Evolutionary conservation across 2,113 vertebrate species (phyloP), one percentile per base, ranked within the genome.

Genomic region (Eira barbara): DNA sequence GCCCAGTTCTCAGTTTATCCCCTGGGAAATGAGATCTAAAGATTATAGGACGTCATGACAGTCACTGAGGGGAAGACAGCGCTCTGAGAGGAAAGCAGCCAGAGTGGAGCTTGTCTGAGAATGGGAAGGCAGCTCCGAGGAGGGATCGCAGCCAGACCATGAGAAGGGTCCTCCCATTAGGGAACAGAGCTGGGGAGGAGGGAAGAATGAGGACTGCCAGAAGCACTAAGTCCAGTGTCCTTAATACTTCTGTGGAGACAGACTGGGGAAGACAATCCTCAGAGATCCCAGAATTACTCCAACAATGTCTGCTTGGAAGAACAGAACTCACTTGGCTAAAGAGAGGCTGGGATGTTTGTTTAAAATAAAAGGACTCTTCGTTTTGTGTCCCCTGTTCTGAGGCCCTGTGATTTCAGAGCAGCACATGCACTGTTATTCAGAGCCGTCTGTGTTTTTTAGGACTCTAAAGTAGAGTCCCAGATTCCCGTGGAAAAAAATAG

Each of bases 361-460:
- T 94, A 82, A 94, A 89, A 90, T 42, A 65, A 81, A 42, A 82
- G n/a, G 45, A 25, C 31, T 63, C 84, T 78, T 78, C n/a, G 23
- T 27, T 57, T 55, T 61, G 45, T 81, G 25, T 13, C 83, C n/a
- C 0, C 34, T 25, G 67, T 10, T 4, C 76, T 27, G 83, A 21
- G 59, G 29, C 7, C 52, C 6, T 12, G 25, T 10, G 14, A 63
- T 76, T 49, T 59, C 61, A 6, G 79, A 61, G 84, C 74, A 79
- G 63, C 57, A 2, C 9, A 0, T 1, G 39, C n/a, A 59, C 39
- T 25, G 8, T 31, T 59, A 31, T 65, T 84, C 67, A 27, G 69
- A 8, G 5, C 65, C 21, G 39, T 8, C 55, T 59, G 73, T 81
- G 89, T 13, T 27, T 79, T 57, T 49, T 10, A 42, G 74, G 67